A percentile compares a stretch with the other conserved stretches of the same genome.
Conservation (phyloP, 2,888 invertebrate species). For the Choreutis nemorana region DNA sequence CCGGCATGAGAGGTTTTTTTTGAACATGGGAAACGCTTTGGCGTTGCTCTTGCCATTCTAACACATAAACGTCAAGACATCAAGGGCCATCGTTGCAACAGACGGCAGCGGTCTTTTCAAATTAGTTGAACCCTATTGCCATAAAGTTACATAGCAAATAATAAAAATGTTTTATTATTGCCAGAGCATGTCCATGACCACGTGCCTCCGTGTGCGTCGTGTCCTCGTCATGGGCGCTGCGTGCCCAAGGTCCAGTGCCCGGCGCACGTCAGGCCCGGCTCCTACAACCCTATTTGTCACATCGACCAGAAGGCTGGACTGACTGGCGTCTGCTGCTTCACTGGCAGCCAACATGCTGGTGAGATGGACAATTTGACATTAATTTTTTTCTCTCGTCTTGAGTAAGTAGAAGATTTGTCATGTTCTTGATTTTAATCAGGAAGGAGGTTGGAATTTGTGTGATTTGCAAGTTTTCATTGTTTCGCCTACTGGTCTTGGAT, state of each 20-base stretch:
- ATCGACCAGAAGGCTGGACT: slow-evolving; percentile 30
- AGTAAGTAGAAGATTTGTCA: too few species aligned
- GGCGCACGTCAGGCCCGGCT: slow-evolving; percentile 60
- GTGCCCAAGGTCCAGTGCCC: slow-evolving; percentile 74
- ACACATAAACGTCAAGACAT: too few species aligned
- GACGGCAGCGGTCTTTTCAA: neutral
- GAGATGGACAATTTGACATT: slow-evolving; percentile 3
- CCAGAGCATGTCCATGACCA: slow-evolving; percentile 24
- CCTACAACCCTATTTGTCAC: slow-evolving; percentile 56
- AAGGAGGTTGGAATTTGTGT: too few species aligned
- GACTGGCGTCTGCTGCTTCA: slow-evolving; percentile 70
- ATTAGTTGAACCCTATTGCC: too few species aligned
- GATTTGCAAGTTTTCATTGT: too few species aligned
- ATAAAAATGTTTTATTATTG: slow-evolving; percentile 1
- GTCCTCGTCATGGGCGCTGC: slow-evolving; percentile 58
- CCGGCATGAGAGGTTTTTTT: too few species aligned
- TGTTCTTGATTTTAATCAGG: too few species aligned
- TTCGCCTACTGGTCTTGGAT: too few species aligned
- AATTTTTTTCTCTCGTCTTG: slow-evolving; percentile 1
- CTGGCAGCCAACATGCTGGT: slow-evolving; percentile 68
- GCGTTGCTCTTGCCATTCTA: too few species aligned
- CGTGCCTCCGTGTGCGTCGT: slow-evolving; percentile 38
- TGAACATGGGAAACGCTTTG: too few species aligned
- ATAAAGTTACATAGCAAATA: neutral
- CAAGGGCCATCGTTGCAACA: neutral